phyloP scores from a whole-genome alignment of 2,888 invertebrate species.

The Cryptus armator region DNA sequence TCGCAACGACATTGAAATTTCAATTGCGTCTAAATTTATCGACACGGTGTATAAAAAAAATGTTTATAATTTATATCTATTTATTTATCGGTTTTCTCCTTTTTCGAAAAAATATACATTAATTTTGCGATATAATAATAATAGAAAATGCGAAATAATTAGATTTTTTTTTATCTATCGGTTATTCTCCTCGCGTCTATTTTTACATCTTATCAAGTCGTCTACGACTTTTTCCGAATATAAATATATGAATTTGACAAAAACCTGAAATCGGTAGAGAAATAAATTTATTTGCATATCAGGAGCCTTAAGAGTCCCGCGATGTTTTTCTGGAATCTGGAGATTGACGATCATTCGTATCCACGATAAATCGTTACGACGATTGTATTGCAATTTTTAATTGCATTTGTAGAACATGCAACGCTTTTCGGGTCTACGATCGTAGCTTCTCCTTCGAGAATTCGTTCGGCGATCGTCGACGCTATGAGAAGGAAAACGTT shows the following conservation, averaged over 20 bases:
- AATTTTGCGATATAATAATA: too few species aligned
- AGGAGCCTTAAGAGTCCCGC: background rate
- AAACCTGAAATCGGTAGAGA: background rate
- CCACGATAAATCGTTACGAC: background rate
- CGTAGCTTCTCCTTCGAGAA: slow-evolving; percentile 60
- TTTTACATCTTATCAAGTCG: background rate
- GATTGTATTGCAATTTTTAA: background rate
- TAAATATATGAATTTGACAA: too few species aligned
- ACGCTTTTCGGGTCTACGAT: slow-evolving; percentile 66
- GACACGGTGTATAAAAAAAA: background rate
- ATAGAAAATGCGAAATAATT: too few species aligned
- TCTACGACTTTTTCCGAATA: background rate
- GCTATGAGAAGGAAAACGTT: slow-evolving; percentile 56
- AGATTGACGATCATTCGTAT: background rate
- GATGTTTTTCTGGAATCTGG: too few species aligned
- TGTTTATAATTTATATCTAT: background rate
- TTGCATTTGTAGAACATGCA: slow-evolving; percentile 70
- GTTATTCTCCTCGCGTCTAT: background rate
- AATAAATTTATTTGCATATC: background rate
- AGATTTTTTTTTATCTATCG: background rate
- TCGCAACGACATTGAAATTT: too few species aligned
- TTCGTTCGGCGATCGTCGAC: background rate
- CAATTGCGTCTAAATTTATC: background rate
- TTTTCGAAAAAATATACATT: too few species aligned
- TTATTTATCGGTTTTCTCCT: background rate